Evolutionary conservation across 2,888 invertebrate species (phyloP), one percentile per base, ranked within the genome.

Genomic region (Epistrophe eligans): DNA sequence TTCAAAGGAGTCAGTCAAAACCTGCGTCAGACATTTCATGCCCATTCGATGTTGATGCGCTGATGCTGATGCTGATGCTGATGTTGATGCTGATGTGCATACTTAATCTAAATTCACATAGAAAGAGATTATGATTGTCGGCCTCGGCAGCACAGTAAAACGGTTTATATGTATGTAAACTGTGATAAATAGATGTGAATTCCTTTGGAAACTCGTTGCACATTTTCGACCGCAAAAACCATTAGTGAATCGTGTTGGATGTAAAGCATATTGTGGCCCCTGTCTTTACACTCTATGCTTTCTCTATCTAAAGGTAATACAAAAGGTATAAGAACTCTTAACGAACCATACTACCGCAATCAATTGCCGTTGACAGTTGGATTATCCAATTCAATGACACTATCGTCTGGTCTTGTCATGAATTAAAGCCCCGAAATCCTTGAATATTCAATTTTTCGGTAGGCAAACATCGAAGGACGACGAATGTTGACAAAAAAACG

Each of bases 141-240:
- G 67, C 48, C 4, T 60, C 15, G 1, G 7, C 32, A 6, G 9
- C 19, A 58, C 58, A 19, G 4, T 17, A 40, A 13, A 38, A 35
- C 57, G 35, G 32, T 13, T 8, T 19, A 7, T 32, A 10, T 45
- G 45, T 11, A n/a, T 28, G 43, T n/a, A 32, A 6, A 32, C 5
- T 3, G 32, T 32, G 32, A 35, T 35, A 35, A 9, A 35, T 35
- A 32, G 1, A 55, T 13, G 48, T 28, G 58, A 38, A 58, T 38
- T 24, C 32, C 58, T 73, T 60, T 19, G 58, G 35, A 76, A 76
- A 81, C 45, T 70, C 76, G 32, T 43, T 77, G 57, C 71, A 77
- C 50, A 72, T 66, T 82, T 64, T 72, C 58, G 50, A 66, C 71
- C 82, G 50, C 72, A 82, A 66, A 77, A 72, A 66, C 57, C 77